These are phyloP conservation scores for Conopomorpha cramerella DNA, from an alignment of 1,140 invertebrate genomes.

Conservation along the genomic window DNA sequence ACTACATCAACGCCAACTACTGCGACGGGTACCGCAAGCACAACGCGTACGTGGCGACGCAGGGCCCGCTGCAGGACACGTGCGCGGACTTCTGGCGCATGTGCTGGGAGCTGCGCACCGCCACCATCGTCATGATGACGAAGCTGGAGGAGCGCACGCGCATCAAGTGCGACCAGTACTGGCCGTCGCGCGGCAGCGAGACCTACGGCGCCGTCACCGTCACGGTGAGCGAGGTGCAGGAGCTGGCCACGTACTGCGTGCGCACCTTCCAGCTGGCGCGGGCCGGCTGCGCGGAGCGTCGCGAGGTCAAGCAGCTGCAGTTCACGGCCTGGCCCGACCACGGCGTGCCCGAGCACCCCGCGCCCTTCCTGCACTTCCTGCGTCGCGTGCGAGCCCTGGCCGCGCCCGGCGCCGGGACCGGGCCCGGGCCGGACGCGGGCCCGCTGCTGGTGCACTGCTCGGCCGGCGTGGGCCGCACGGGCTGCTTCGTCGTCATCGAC, in stretches of 20 bases:
- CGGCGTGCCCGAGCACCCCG: conserved; percentile 97
- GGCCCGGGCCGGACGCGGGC: too few species aligned
- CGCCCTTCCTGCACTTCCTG: conserved; percentile 97
- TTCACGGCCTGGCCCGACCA: conserved; percentile 99
- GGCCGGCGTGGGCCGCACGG: conserved; percentile 95
- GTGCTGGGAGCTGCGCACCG: conserved; percentile 95
- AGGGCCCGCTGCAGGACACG: conserved; percentile 95
- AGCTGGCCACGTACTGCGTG: conserved; percentile 97
- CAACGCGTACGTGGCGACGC: conserved; percentile 97
- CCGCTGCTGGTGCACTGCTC: conserved; percentile 97
- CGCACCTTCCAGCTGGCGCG: conserved; percentile 89
- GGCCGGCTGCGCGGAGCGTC: conserved; percentile 73
- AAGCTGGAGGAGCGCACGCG: conserved; percentile 94
- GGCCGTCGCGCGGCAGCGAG: conserved; percentile 91
- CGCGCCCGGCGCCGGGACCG: too few species aligned
- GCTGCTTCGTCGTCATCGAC: conserved; percentile 98
- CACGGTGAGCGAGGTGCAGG: conserved; percentile 90
- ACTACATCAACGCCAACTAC: conserved; percentile 99
- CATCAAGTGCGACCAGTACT: conserved; percentile 98
- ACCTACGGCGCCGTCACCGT: conserved; percentile 94
- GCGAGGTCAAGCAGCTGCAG: conserved; percentile 97
- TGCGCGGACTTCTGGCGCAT: conserved; percentile 98
- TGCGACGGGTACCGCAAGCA: conserved; percentile 96
- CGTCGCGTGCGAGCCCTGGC: conserved; percentile 89
- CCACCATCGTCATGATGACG: conserved; percentile 98